Conservation (phyloP, 2,797 vertebrate species). For the Microctenopoma stevenorrisi region DNA sequence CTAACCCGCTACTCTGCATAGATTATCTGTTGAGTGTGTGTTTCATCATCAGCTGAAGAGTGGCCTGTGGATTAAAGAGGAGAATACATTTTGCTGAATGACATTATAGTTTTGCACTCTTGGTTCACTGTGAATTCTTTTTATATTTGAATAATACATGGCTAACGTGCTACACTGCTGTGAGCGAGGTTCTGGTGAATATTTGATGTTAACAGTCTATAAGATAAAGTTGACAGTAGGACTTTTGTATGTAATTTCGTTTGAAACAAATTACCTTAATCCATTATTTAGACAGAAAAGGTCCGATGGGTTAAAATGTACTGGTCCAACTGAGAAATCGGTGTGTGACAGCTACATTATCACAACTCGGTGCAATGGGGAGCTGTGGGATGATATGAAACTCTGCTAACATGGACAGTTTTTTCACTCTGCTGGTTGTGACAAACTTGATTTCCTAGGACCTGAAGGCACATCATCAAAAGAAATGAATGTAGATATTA, state of each 20-base stretch:
- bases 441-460: slow-evolving; percentile 42
- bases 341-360: slow-evolving; percentile 62
- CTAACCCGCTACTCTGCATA: slow-evolving; percentile 25
- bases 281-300: slow-evolving; percentile 44
- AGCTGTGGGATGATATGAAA: slow-evolving; percentile 38
- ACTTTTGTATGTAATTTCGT: slow-evolving; percentile 3
- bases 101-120: slow-evolving; percentile 18
- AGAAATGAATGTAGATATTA: slow-evolving; percentile 45
- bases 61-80: slow-evolving; percentile 38
- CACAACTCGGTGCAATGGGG: slow-evolving; percentile 43
- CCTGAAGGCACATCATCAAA: slow-evolving; percentile 13
- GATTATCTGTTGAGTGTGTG: slow-evolving; percentile 13
- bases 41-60: slow-evolving; percentile 50
- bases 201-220: neutral
- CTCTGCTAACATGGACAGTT: slow-evolving; percentile 11
- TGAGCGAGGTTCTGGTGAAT: neutral
- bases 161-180: neutral
- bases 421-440: slow-evolving; percentile 59
- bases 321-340: slow-evolving; percentile 21
- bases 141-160: neutral
- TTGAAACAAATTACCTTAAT: slow-evolving; percentile 11
- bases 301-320: slow-evolving; percentile 40
- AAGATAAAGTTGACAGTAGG: neutral
- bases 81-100: slow-evolving; percentile 42
- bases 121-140: neutral